Base-by-base conservation (phyloP, 2,113 vertebrate genomes). In the Eptatretus burgeri region DNA sequence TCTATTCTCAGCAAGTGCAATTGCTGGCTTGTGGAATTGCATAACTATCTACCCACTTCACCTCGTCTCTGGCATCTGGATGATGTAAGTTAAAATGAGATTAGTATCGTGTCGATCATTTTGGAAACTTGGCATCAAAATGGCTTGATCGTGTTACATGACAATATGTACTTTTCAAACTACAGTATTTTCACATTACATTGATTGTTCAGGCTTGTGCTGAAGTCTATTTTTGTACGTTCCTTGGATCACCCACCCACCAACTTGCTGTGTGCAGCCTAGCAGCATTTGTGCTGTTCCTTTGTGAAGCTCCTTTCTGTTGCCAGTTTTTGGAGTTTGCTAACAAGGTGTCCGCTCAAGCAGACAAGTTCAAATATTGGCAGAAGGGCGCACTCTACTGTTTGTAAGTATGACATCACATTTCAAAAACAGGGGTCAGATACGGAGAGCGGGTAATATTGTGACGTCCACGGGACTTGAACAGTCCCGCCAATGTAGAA, bases 251-350 rank as follows among this genome's bases (percentile, higher is more conserved):
- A 16, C 53, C 20, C 56, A n/a, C n/a, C 20, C 9, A 60, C 56
- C 9, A n/a, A 9, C 56, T 17, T n/a, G 56, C 56, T 60, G 56
- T 17, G 52, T 62, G 64, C 71, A 82, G 91, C 77, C 75, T 85
- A 74, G 91, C 79, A 0, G 87, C 88, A 66, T 88, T 81, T 2
- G 52, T 93, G 62, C 74, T 98, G 64, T 76, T 98, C 74, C 77
- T 98, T 60, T 94, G 87, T 0, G 91, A 98, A 70, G 87, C 79
- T 1, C 91, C 91, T 0, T 94, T 93, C 76, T 98, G 91, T 69
- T 98, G 91, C 75, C 86, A 85, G 77, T 95, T 94, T 51, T 70
- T 95, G 1, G 87, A 98, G 73, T 95, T 88, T 56, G 91, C 91
- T 1, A 87, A 88, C 8, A 72, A 70, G 0, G 71, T 88, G 14